Conservation (phyloP, 2,113 vertebrate genomes). For the Dolichotis patagonum region DNA sequence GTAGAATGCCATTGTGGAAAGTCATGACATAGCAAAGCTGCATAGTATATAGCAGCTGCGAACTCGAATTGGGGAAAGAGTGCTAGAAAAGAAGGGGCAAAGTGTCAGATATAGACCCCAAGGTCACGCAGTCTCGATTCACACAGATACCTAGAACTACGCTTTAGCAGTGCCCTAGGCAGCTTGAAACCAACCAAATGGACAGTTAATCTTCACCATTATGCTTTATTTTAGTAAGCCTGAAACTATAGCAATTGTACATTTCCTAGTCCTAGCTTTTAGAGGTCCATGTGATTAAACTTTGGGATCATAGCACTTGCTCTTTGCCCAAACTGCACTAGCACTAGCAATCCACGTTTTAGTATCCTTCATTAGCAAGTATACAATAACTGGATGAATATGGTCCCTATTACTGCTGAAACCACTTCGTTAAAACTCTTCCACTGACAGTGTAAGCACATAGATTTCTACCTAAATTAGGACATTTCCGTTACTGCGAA, state of each 20-base stretch:
- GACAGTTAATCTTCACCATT: neutral
- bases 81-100: neutral
- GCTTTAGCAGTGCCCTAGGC: neutral
- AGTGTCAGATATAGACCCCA: neutral
- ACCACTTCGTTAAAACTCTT: neutral
- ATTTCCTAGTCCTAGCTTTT: neutral
- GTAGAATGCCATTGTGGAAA: neutral
- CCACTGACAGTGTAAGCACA: neutral
- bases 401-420: neutral
- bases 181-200: neutral
- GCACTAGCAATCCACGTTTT: rapidly evolving
- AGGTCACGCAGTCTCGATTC: neutral
- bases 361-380: neutral
- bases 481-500: neutral
- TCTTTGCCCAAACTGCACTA: neutral
- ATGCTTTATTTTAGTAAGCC: neutral
- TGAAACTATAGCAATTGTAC: neutral
- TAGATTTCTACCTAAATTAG: neutral
- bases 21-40: neutral
- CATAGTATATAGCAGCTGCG: no score
- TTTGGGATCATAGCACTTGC: no score
- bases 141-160: no score
- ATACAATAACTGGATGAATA: neutral
- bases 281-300: neutral
- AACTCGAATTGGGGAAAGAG: neutral